phyloP scores from a whole-genome alignment of 2,797 vertebrate species.

The Masticophis lateralis region DNA sequence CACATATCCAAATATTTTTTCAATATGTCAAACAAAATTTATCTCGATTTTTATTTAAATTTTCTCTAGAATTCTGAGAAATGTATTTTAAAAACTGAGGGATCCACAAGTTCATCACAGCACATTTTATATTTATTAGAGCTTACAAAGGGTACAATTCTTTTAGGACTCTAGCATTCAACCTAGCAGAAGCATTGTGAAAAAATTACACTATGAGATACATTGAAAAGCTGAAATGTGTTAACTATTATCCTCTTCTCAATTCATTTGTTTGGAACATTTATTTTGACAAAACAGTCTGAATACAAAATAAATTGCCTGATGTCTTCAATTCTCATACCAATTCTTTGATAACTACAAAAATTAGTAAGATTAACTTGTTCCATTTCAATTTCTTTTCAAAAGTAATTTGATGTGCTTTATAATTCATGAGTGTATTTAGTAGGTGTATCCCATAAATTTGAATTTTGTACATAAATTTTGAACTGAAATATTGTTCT shows the following conservation, averaged over 20 bases:
- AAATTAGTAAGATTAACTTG: not conserved
- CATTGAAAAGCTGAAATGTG: not conserved
- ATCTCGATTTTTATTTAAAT: not conserved
- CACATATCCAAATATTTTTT: not conserved
- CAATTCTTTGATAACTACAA: not conserved
- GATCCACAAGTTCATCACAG: not conserved
- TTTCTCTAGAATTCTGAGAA: not conserved
- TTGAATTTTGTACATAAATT: not conserved
- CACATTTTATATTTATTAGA: conserved; percentile 12
- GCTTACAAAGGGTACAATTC: not conserved
- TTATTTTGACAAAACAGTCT: not conserved
- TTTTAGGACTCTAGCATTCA: not conserved
- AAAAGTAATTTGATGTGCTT: not conserved
- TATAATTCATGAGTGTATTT: not conserved
- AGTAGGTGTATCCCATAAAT: not conserved
- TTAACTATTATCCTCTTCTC: not conserved
- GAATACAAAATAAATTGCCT: not conserved
- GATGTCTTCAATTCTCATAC: not conserved
- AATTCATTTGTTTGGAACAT: not conserved
- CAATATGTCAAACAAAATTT: not conserved
- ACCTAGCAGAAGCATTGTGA: not conserved
- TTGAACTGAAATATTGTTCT: conserved; percentile 36
- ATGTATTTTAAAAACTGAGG: not conserved
- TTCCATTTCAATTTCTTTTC: not conserved
- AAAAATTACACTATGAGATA: conserved; percentile 1